Evolutionary conservation across 37 sponge, comb jelly and placozoan species (phyloP).

Genomic region (Spongilla lacustris): DNA sequence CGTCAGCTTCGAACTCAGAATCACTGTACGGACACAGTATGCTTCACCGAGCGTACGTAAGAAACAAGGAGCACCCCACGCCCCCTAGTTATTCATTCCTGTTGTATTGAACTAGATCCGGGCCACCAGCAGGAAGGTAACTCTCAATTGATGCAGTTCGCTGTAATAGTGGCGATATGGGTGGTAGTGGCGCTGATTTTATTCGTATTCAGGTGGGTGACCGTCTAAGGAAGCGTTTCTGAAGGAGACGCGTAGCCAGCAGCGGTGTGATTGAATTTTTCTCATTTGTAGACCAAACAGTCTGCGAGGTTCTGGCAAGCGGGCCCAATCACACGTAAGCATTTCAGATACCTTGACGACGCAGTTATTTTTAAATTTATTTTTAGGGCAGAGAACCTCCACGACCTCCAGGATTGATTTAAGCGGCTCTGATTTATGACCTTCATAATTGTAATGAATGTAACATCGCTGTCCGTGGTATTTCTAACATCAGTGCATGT

Average conservation of each 20-base stretch:
- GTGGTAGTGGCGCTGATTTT: conserved; percentile 48
- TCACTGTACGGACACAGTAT: conserved; percentile 58
- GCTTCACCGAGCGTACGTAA: conserved; percentile 64
- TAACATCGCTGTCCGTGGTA: neutral
- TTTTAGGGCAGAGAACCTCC: neutral
- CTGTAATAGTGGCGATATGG: conserved; percentile 44
- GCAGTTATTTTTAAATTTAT: neutral
- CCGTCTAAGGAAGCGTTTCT: neutral
- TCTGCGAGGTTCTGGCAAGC: conserved; percentile 4
- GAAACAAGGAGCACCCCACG: neutral
- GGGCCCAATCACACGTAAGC: conserved; percentile 1
- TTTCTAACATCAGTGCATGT: too few species aligned
- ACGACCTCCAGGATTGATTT: neutral
- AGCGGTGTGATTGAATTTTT: neutral
- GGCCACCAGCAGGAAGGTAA: neutral
- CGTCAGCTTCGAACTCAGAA: conserved; percentile 38
- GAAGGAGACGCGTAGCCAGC: neutral
- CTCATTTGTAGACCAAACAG: conserved; percentile 33
- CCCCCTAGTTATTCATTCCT: neutral
- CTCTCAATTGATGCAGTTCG: neutral
- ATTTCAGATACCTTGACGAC: neutral
- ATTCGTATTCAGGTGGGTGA: conserved; percentile 50
- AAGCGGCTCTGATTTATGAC: neutral
- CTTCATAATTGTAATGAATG: neutral
- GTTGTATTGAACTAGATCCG: neutral